Base-by-base conservation (phyloP, 2,888 invertebrate species). In the Cheilosia grossa region DNA sequence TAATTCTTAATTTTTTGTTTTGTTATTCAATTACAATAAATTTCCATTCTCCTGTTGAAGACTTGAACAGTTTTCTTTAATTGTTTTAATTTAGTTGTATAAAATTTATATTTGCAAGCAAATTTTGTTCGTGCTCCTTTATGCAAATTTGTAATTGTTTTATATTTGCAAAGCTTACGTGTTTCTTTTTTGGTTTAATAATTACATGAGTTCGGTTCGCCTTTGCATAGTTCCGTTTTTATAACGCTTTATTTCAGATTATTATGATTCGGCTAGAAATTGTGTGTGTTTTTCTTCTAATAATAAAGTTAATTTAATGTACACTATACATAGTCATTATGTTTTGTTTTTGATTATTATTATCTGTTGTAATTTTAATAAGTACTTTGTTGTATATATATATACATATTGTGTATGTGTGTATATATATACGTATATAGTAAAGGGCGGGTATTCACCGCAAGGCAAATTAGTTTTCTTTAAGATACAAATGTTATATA, bases 361-460 rank as follows among this genome's bases (percentile, higher is more conserved):
- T 42, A 5, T 17, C 47, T 47, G 19, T 17, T 44, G 40, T 58
- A 49, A 13, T 53, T 37, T 47, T 58, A 47, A 58, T 30, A 40
- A n/a, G 47, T 51, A 61, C 24, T 49, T 70, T 33, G 49, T 61
- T 74, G 19, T 72, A 61, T 73, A 37, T 75, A 54, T 37, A 66
- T 42, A 73, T 61, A 53, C 54, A 56, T 63, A 70, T 13, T 37
- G 37, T 13, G 4, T 61, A 59, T 54, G 19, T 33, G 37, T 73
- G 40, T 54, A 61, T 61, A 30, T 73, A 66, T 58, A 72, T 80
- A 77, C 78, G 77, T 81, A 78, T 80, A 86, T 82, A 81, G 81
- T 83, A 80, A 86, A 88, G 88, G 89, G 88, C 88, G 89, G 88
- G 87, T 87, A 86, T 77, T 83, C 77, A 87, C 89, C 89, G 88